Conservation (phyloP, 2,113 vertebrate genomes). For the Tenrec ecaudatus region DNA sequence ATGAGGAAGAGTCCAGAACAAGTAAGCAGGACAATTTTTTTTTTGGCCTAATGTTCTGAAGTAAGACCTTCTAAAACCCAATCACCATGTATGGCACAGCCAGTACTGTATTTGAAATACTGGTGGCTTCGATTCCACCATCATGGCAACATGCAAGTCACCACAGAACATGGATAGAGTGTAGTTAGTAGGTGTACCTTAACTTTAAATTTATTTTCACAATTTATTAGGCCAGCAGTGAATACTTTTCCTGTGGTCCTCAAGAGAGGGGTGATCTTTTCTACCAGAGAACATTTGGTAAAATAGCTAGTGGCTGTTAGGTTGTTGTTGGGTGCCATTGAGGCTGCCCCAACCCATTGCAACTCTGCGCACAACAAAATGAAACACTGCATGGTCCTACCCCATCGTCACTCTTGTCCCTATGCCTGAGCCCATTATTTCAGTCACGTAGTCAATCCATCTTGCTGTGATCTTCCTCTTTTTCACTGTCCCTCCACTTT, state of each 20-base stretch:
- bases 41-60: not conserved
- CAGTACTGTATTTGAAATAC: not conserved
- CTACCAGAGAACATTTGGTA: not conserved
- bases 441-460: too few relatives aligned
- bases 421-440: too few relatives aligned
- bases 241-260: not conserved
- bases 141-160: not conserved
- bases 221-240: not conserved
- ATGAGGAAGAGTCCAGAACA: not conserved
- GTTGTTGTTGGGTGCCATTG: too few relatives aligned
- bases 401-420: too few relatives aligned
- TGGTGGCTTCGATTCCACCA: not conserved
- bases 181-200: not conserved
- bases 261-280: not conserved
- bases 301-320: not conserved
- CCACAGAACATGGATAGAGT: not conserved
- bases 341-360: too few relatives aligned
- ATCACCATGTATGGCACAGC: not conserved
- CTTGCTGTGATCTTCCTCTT: too few relatives aligned
- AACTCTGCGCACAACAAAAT: too few relatives aligned
- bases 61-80: not conserved
- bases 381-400: too few relatives aligned
- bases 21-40: not conserved
- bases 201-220: not conserved
- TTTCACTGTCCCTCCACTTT: too few relatives aligned